Conservation (phyloP, 2,888 invertebrate species). For the Scelioninae gen. 2 region DNA sequence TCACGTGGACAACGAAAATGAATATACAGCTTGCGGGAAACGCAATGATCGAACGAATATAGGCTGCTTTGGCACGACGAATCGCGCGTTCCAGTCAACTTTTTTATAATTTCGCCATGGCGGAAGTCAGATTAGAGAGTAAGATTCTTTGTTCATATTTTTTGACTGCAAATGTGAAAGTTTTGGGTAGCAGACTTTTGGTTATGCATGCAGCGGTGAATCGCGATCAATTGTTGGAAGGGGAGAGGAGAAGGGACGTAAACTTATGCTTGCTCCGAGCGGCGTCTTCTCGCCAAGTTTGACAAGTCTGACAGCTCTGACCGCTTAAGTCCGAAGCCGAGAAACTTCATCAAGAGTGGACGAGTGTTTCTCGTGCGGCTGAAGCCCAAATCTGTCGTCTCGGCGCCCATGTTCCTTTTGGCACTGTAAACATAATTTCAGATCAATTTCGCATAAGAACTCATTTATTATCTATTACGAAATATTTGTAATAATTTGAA, state of each 20-base stretch:
- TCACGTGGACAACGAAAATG: no score
- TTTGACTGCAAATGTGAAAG: conserved; percentile 25
- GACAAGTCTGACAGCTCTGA: conserved; percentile 51
- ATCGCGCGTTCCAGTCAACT: background rate
- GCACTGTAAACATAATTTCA: conserved; percentile 77
- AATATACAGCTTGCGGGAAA: background rate
- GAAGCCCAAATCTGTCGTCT: conserved; percentile 76
- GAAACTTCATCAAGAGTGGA: conserved; percentile 53
- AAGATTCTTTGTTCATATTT: background rate
- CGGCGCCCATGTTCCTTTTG: conserved; percentile 92
- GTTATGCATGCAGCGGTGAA: conserved; percentile 40
- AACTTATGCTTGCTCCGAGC: conserved; percentile 75
- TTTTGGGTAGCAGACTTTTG: conserved; percentile 20
- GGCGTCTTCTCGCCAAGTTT: conserved; percentile 85
- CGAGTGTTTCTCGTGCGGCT: conserved; percentile 54
- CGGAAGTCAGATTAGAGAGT: background rate
- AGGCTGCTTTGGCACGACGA: background rate
- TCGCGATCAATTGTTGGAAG: conserved; percentile 20
- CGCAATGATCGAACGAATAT: background rate
- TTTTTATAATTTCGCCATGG: background rate
- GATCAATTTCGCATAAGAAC: background rate
- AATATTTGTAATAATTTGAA: no score
- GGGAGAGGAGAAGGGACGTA: background rate
- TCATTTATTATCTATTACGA: no score
- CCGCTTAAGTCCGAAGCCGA: conserved; percentile 52